These are phyloP conservation scores for Schizopygopsis malacanthus DNA, from an alignment of 2,797 vertebrate species.

Conservation along the genomic window DNA sequence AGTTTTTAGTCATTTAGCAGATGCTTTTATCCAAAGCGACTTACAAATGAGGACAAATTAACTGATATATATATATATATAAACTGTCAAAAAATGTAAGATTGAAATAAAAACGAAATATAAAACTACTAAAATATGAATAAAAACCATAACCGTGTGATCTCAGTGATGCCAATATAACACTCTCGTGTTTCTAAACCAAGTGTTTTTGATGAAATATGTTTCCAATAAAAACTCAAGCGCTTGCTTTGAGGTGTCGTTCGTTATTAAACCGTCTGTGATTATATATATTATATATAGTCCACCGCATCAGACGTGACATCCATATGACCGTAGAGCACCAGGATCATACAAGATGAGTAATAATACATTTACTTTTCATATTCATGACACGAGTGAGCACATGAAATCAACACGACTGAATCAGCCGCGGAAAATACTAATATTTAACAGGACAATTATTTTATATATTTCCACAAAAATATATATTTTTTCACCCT, in stretches of 20 bases:
- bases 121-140: no score
- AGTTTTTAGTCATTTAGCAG: no score
- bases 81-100: no score
- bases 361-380: constrained; percentile 5
- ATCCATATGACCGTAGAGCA: constrained; percentile 2
- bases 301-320: not conserved
- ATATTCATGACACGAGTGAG: not conserved
- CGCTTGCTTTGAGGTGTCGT: not conserved
- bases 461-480: not conserved
- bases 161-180: no score
- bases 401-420: not conserved
- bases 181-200: not conserved
- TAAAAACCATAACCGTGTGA: no score
- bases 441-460: not conserved
- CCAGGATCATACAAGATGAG: not conserved
- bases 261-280: constrained; percentile 33
- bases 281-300: constrained; percentile 8
- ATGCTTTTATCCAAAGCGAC: no score
- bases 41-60: no score
- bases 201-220: not conserved
- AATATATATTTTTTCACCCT: not conserved
- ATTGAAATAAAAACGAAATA: no score
- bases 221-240: not conserved
- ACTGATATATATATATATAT: no score
- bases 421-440: not conserved